Base-by-base conservation (phyloP, 2,113 vertebrate species). In the Pristiophorus japonicus region DNA sequence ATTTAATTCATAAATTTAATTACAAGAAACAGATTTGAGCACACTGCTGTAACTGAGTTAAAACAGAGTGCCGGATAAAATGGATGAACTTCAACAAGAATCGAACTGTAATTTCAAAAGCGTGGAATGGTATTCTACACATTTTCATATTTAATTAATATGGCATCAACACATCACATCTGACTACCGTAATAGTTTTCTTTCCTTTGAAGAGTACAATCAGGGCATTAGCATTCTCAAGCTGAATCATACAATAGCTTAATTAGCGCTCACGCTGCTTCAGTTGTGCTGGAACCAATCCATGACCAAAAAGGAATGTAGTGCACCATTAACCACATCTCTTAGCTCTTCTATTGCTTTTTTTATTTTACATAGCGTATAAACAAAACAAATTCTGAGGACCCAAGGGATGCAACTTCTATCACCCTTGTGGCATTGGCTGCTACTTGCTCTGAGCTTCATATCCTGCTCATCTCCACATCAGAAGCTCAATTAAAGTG, bases 281-380 rank as follows among this genome's bases (percentile, higher is more conserved):
- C 51, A 90, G 51, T 90, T 92, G 62, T 94, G 12, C n/a, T 18
- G 10, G 66, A 94, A 94, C 42, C 22, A 94, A 94, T 94, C 42
- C 93, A 94, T 12, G 51, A 51, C 66, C 92, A 94, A 94, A 47
- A 67, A 94, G 12, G 27, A 94, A 73, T 51, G 45, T 51, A 30
- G 42, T 73, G 66, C 42, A 30, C 22, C 7, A 70, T 67, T 70
- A 51, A 27, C 47, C 93, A 45, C 12, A 34, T 70, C 45, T 91
- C n/a, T 67, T 70, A 94, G 30, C 92, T 70, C 42, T 70, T 70
- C n/a, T 51, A 51, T 51, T 34, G 51, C 12, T 10, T 75, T 90
- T 59, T 51, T 24, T 55, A 42, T 81, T 18, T 59, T 16, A 81
- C 38, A 45, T 6, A 14, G 38, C 34, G 27, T 34, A 85, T 18